Conservation (phyloP, 1,140 invertebrate species). For the Zaprionus camerounensis region DNA sequence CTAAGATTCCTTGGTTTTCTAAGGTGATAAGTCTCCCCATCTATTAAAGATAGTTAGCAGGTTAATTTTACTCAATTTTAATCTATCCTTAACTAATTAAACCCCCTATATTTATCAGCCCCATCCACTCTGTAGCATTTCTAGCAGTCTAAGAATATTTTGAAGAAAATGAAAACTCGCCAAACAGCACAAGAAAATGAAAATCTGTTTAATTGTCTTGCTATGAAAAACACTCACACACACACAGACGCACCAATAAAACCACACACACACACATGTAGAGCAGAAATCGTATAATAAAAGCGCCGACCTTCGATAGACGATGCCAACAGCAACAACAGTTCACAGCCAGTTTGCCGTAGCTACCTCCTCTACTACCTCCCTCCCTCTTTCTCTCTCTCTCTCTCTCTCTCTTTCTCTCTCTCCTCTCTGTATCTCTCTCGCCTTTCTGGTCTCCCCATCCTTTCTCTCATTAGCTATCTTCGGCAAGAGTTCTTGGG, state of each 20-base stretch:
- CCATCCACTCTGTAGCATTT: background rate
- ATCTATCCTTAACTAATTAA: background rate
- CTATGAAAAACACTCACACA: constrained; percentile 9
- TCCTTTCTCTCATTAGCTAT: background rate
- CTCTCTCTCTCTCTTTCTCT: background rate
- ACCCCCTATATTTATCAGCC: background rate
- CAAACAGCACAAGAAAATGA: constrained; percentile 31
- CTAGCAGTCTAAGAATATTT: constrained; percentile 19
- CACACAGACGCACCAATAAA: constrained; percentile 1
- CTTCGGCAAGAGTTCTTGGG: constrained; percentile 5
- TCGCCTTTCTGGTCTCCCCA: background rate
- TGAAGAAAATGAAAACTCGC: constrained; percentile 30
- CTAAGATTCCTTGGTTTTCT: too few relatives aligned
- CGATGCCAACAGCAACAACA: constrained; percentile 19
- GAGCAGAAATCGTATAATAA: constrained; percentile 45
- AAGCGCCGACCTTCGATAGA: constrained; percentile 61
- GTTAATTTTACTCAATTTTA: too few relatives aligned
- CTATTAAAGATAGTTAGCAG: too few relatives aligned
- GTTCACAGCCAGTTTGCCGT: background rate
- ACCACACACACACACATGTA: constrained; percentile 10
- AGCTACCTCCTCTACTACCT: background rate
- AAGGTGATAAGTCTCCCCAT: too few relatives aligned
- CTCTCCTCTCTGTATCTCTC: background rate
- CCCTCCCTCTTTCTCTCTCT: background rate
- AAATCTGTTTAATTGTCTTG: constrained; percentile 55